Percentiles rank a stretch among this genome's conserved stretches.
These are phyloP conservation scores for Augochlora pura DNA, from an alignment of 1,140 invertebrate species.

Conservation along the genomic window DNA sequence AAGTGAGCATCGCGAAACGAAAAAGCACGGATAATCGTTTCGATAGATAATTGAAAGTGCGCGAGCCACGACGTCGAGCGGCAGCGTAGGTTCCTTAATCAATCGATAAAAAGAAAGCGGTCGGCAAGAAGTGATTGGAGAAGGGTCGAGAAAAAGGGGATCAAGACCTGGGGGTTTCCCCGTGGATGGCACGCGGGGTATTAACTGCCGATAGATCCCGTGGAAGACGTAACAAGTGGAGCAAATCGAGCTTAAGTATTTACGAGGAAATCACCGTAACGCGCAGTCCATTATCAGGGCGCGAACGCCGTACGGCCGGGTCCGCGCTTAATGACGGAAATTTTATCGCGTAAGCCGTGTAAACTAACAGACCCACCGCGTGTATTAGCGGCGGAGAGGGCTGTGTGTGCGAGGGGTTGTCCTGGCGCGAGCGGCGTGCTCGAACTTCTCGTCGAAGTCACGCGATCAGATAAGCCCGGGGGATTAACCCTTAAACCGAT, in stretches of 20 bases:
- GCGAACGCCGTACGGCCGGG: not conserved
- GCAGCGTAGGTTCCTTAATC: too few relatives aligned
- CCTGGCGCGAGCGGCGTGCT: conserved; percentile 47
- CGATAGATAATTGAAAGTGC: not conserved
- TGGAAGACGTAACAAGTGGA: conserved; percentile 49
- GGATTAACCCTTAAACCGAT: conserved; percentile 71
- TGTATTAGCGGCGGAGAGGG: conserved; percentile 21
- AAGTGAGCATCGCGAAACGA: too few relatives aligned
- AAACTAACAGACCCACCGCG: conserved; percentile 47
- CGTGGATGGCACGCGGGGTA: not conserved
- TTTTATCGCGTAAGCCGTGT: conserved; percentile 63
- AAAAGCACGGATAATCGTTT: not conserved
- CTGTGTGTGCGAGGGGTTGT: conserved; percentile 33
- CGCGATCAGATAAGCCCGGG: conserved; percentile 71
- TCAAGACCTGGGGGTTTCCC: not conserved
- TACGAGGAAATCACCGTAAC: conserved; percentile 44
- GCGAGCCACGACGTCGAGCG: too few relatives aligned
- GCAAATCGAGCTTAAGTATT: conserved; percentile 47
- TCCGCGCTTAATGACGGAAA: conserved; percentile 56
- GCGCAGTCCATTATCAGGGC: conserved; percentile 34
- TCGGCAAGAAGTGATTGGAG: not conserved
- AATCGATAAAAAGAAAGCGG: too few relatives aligned
- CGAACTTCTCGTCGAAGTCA: conserved; percentile 67
- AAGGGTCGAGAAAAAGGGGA: not conserved
- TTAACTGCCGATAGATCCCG: not conserved